A percentile compares a stretch with the other conserved stretches of the same genome.
phyloP scores from a whole-genome alignment of 2,888 invertebrate genomes.

The Macroteleia sp. region DNA sequence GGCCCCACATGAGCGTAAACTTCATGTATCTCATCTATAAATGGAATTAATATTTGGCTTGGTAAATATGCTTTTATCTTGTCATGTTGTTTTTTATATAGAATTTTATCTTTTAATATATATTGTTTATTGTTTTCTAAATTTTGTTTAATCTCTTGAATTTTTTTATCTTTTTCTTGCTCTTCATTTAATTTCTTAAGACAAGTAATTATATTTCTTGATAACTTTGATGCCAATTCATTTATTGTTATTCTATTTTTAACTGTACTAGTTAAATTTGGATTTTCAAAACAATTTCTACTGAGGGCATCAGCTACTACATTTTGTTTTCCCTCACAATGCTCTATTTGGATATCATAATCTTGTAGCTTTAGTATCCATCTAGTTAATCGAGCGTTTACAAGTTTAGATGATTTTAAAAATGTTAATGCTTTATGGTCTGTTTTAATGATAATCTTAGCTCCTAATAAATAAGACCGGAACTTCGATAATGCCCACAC shows the following conservation, averaged over 20 bases:
- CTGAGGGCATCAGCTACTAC: not conserved
- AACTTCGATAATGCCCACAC: constrained; percentile 2
- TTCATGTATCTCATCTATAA: not conserved
- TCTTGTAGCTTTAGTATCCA: constrained; percentile 2
- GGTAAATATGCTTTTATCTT: not conserved
- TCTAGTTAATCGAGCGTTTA: not conserved
- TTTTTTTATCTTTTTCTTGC: not conserved
- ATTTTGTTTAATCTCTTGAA: not conserved
- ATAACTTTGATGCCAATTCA: not conserved
- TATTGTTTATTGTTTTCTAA: not conserved
- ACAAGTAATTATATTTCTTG: not conserved
- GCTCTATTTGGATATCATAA: not conserved
- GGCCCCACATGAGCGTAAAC: not conserved
- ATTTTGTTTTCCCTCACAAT: not conserved
- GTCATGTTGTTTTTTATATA: not conserved
- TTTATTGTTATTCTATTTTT: not conserved
- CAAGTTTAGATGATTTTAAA: not conserved
- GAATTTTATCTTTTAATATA: not conserved
- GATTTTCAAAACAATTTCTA: not conserved
- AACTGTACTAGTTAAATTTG: not conserved
- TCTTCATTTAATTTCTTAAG: not conserved
- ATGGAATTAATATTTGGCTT: not conserved
- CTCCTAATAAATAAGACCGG: not conserved
- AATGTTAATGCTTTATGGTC: constrained; percentile 16
- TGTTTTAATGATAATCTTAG: not conserved